These are phyloP conservation scores for Paraplagusia blochii DNA, from an alignment of 2,113 vertebrate genomes.

Conservation along the genomic window DNA sequence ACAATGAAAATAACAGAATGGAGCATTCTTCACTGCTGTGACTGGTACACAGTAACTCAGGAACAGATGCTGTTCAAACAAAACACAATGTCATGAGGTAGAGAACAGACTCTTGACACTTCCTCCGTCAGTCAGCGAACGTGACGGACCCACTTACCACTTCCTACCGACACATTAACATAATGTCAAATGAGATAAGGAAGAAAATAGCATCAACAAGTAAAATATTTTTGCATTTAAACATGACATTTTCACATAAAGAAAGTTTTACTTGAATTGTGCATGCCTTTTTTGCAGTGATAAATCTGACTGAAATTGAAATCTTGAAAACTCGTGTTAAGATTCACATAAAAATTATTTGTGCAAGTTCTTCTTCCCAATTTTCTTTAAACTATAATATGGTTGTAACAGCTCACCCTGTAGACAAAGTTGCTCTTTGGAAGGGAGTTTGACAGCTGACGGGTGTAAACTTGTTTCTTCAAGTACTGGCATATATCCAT, in stretches of 20 bases:
- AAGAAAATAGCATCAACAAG: neutral
- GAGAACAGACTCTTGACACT: conserved; percentile 24
- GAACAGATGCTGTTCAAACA: conserved; percentile 1
- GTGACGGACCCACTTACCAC: conserved; percentile 9
- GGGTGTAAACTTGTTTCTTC: conserved; percentile 63
- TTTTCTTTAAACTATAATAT: no score
- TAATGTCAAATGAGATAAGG: no score
- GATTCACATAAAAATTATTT: no score
- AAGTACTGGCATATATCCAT: conserved; percentile 77
- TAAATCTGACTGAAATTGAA: no score
- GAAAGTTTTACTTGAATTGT: no score
- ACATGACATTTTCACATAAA: no score
- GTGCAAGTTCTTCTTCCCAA: no score
- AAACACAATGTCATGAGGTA: conserved; percentile 7
- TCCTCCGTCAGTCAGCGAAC: conserved; percentile 41
- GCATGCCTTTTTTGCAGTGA: no score
- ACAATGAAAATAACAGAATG: neutral
- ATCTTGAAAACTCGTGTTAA: no score
- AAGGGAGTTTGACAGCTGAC: conserved; percentile 78
- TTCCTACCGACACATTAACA: neutral
- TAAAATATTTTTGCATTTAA: no score
- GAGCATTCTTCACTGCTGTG: neutral
- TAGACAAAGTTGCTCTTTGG: conserved; percentile 80
- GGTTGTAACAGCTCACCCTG: conserved; percentile 75
- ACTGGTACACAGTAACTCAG: conserved; percentile 2